Conservation (phyloP, 2,888 invertebrate genomes). For the Eurois occulta region DNA sequence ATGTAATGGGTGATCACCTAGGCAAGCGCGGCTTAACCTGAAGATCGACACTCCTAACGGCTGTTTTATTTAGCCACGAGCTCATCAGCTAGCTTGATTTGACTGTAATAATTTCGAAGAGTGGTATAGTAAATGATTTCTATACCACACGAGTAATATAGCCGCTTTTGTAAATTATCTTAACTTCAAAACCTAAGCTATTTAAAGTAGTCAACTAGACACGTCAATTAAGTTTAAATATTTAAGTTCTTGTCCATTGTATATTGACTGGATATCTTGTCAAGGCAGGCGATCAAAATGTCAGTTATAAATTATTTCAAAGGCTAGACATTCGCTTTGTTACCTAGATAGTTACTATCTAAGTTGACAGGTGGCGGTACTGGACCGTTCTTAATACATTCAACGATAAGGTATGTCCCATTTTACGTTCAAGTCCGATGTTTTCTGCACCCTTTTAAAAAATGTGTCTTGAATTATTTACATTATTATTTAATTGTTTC, state of each 20-base stretch:
- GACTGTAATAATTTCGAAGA: too few relatives aligned
- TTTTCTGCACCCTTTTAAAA: constrained; percentile 23
- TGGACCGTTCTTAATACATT: constrained; percentile 27
- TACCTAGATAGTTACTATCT: constrained; percentile 32
- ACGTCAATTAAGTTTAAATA: constrained; percentile 46
- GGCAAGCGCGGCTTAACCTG: too few relatives aligned
- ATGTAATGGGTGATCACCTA: too few relatives aligned
- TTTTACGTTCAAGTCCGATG: constrained; percentile 23
- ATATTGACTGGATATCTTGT: constrained; percentile 28
- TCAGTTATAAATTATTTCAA: constrained; percentile 43
- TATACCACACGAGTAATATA: neutral
- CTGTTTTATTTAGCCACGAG: too few relatives aligned
- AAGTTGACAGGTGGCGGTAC: constrained; percentile 49
- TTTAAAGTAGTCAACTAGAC: constrained; percentile 5
- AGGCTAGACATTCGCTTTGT: constrained; percentile 32
- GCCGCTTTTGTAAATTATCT: constrained; percentile 12
- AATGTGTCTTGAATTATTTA: constrained; percentile 20
- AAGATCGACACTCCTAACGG: too few relatives aligned
- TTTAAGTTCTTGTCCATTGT: constrained; percentile 38
- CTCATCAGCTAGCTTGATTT: too few relatives aligned
- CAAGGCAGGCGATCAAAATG: constrained; percentile 33
- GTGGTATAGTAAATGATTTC: neutral
- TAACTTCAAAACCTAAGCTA: constrained; percentile 3
- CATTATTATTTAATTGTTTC: neutral
- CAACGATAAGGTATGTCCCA: constrained; percentile 6